Evolutionary conservation across 2,797 vertebrate species (phyloP), one percentile per base, ranked within the genome.

Genomic region (Tokudaia tokunoshimensis): DNA sequence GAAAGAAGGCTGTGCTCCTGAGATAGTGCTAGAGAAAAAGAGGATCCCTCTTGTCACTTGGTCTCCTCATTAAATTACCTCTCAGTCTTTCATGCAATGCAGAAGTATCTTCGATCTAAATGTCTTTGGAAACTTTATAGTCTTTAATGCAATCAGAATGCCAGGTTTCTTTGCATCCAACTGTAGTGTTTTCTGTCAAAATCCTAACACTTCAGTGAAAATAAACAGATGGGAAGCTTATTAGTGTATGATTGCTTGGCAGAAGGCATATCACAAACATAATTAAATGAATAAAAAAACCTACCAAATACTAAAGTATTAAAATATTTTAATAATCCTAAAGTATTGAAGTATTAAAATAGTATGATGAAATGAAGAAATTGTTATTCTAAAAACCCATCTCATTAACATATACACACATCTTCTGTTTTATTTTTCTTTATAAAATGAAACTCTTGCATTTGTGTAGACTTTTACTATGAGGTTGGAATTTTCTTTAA

Each of bases 71-170:
- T n/a, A 24, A 96, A 94, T 91, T 75, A 41, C 31, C 95, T 95
- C 37, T 95, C 96, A 93, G 92, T 91, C 93, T 84, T 91, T 97
- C 79, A 92, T 94, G 52, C 47, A 94, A 91, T 14, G 57, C 1
- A 86, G 47, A 47, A 81, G 31, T 75, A 14, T 50, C 95, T 72
- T 85, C 52, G 59, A 17, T 41, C 50, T 78, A 85, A 8, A 31
- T 63, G 4, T 6, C 94, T 76, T 92, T 86, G 59, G 24, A 37
- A 84, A 13, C 31, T 67, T n/a, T 55, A 82, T 22, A 90, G 26
- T 0, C 11, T 94, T 72, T 95, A 65, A 95, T 88, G 85, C 26
- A 67, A 10, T 29, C 26, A 93, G 52, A 70, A 88, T 17, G 1
- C 9, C 82, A 70, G 70, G 37, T 44, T 75, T 85, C 85, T 96